Conservation (phyloP, 2,113 vertebrate species). For the Thamnophis sirtalis region DNA sequence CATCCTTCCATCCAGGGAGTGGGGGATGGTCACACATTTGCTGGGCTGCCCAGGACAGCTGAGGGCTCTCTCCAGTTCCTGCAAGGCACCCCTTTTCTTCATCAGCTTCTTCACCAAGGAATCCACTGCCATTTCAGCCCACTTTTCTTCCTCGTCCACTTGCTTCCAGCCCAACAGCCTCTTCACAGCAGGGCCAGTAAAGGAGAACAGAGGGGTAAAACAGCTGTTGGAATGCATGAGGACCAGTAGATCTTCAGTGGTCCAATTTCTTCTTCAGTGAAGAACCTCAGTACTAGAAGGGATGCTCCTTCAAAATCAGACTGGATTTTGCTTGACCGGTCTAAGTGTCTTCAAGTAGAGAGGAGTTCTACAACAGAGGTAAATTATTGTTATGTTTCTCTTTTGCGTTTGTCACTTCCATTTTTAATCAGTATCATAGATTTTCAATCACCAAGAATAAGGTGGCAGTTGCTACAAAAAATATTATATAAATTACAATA, state of each 20-base stretch:
- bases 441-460: background rate
- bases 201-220: constrained; percentile 97
- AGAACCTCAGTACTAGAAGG: background rate
- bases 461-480: background rate
- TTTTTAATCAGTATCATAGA: background rate
- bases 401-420: background rate
- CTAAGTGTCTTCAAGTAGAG: constrained; percentile 26
- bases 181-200: constrained; percentile 97
- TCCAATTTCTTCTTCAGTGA: constrained; percentile 24
- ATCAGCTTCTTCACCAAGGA: constrained; percentile 95
- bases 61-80: constrained; percentile 90
- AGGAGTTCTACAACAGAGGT: constrained; percentile 59
- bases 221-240: constrained; percentile 86
- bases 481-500: background rate
- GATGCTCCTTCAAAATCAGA: constrained; percentile 8
- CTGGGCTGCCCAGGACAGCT: constrained; percentile 94
- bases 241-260: fast-evolving
- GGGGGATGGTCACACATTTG: constrained; percentile 91
- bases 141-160: constrained; percentile 97
- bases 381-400: constrained; percentile 2
- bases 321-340: background rate
- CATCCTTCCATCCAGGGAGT: constrained; percentile 89
- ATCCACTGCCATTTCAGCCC: constrained; percentile 97
- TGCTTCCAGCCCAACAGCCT: constrained; percentile 97
- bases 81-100: constrained; percentile 98